Conservation (phyloP, 2,797 vertebrate species). For the Propithecus deckenii region DNA sequence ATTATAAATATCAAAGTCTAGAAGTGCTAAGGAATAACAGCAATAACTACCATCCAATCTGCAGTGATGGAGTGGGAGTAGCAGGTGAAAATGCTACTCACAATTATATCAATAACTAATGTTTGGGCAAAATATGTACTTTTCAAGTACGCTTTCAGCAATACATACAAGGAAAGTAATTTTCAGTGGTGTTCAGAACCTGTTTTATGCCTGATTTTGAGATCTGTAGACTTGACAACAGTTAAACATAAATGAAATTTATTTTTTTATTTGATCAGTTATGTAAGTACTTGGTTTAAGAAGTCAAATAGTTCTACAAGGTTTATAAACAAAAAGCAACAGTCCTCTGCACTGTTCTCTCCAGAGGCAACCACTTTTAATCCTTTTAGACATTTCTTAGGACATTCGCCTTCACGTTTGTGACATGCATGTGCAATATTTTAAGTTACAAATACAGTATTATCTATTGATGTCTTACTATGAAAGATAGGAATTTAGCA, state of each 20-base stretch:
- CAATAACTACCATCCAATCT: neutral
- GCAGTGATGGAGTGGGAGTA: neutral
- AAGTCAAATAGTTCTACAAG: neutral
- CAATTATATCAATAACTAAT: neutral
- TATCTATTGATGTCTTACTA: neutral
- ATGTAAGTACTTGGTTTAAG: neutral
- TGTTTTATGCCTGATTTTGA: neutral
- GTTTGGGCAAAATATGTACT: neutral
- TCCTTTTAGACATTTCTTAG: neutral
- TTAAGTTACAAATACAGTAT: neutral
- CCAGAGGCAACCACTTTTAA: neutral
- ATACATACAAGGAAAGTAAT: neutral
- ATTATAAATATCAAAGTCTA: neutral
- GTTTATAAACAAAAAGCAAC: neutral
- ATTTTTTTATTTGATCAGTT: neutral
- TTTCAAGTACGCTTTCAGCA: neutral
- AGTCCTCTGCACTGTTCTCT: neutral
- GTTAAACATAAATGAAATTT: neutral
- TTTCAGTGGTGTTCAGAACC: neutral
- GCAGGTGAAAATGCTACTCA: neutral
- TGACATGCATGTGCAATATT: neutral
- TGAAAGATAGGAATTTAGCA: neutral
- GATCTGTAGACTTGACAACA: neutral
- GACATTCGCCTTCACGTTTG: constrained; percentile 10
- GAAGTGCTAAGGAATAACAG: neutral